Conservation (phyloP, 1,140 invertebrate species). For the Macrobrachium rosenbergii region DNA sequence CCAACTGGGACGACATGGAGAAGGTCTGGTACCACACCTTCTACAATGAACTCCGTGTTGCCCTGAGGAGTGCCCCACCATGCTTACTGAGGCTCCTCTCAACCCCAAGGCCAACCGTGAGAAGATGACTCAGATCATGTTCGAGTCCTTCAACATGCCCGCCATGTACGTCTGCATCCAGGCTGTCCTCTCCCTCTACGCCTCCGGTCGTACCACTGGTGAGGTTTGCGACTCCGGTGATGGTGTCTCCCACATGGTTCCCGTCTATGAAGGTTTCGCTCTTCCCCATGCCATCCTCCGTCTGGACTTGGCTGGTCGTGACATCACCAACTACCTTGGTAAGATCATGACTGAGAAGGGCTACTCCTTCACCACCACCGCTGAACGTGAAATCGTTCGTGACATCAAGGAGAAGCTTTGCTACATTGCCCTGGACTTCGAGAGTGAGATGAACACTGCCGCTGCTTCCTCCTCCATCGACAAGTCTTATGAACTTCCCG, state of each 20-base stretch:
- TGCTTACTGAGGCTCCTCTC: too few species aligned
- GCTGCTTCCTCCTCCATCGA: conserved; percentile 70
- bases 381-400: conserved; percentile 90
- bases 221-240: too few species aligned
- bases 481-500: conserved; percentile 71
- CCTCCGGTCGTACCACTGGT: conserved; percentile 94
- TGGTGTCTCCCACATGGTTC: too few species aligned
- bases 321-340: too few species aligned
- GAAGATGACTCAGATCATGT: conserved; percentile 94
- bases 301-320: too few species aligned
- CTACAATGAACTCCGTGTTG: conserved; percentile 95
- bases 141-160: conserved; percentile 93
- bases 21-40: conserved; percentile 97
- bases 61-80: conserved; percentile 71
- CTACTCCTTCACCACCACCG: conserved; percentile 73
- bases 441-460: conserved; percentile 64
- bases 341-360: conserved; percentile 89
- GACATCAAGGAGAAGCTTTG: conserved; percentile 94
- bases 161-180: conserved; percentile 95
- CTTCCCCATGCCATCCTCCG: too few species aligned
- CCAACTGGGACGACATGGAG: conserved; percentile 98
- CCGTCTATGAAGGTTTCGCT: too few species aligned
- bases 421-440: conserved; percentile 80
- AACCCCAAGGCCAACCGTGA: too few species aligned
- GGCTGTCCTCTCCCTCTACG: conserved; percentile 91